A percentile compares a stretch with the other conserved stretches of the same genome.
Evolutionary conservation across 2,113 vertebrate species (phyloP).

Genomic region (Mystacornis crossleyi): DNA sequence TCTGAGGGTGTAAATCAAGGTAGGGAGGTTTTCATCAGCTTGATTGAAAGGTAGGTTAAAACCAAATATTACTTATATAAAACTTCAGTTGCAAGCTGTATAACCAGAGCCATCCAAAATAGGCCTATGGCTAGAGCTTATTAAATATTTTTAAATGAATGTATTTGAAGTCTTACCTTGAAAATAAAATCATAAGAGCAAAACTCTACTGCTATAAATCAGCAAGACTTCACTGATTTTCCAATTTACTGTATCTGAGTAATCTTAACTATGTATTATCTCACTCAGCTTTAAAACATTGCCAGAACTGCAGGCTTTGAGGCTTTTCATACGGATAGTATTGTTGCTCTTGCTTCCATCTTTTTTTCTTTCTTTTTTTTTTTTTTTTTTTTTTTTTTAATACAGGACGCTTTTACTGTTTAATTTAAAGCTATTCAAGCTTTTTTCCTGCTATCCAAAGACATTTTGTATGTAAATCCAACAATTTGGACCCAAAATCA

Average conservation of each 20-base stretch:
- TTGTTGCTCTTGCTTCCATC: not conserved
- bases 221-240: not conserved
- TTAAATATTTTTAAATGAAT: not conserved
- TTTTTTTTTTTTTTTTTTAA: not conserved
- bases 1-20: not conserved
- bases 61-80: not conserved
- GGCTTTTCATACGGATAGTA: not conserved
- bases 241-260: not conserved
- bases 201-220: not conserved
- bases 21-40: not conserved
- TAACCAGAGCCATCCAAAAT: not conserved
- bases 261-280: not conserved
- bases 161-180: not conserved
- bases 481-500: not conserved
- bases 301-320: not conserved
- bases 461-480: not conserved
- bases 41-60: not conserved
- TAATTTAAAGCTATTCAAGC: not conserved
- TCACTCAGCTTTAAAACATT: not conserved
- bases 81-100: not conserved
- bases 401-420: not conserved
- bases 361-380: not conserved
- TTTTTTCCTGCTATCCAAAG: not conserved
- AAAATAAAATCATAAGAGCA: not conserved
- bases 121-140: not conserved